Evolutionary conservation across 2,888 invertebrate species (phyloP).

Genomic region (Caprella mutica): DNA sequence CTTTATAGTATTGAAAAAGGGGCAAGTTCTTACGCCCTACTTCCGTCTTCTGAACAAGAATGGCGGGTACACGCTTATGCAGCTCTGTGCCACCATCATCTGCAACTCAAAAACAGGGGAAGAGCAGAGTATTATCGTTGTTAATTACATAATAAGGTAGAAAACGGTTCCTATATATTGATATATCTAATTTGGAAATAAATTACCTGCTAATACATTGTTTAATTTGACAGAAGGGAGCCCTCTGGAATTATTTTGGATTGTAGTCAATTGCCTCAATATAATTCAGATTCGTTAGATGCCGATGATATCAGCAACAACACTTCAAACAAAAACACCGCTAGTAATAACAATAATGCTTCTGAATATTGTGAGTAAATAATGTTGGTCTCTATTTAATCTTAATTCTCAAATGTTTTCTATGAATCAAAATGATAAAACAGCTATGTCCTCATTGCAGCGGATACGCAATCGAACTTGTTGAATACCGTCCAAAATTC

Average conservation of each 20-base stretch:
- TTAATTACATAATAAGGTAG: conserved; percentile 93
- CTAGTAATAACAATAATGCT: background rate
- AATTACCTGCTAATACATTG: too few species aligned
- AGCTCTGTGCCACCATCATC: conserved; percentile 91
- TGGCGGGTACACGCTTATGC: conserved; percentile 93
- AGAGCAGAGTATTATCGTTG: conserved; percentile 93
- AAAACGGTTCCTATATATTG: conserved; percentile 23
- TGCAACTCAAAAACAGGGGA: conserved; percentile 91
- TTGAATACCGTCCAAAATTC: too few species aligned
- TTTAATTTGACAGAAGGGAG: conserved; percentile 7
- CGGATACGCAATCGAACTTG: too few species aligned
- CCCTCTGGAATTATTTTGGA: background rate
- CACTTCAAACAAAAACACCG: background rate
- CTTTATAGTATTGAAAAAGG: conserved; percentile 95
- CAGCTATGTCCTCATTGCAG: too few species aligned
- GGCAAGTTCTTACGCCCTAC: conserved; percentile 91
- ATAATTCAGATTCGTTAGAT: background rate
- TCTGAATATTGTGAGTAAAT: too few species aligned
- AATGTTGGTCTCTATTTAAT: too few species aligned
- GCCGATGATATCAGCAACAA: background rate
- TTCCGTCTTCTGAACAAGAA: conserved; percentile 86
- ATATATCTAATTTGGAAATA: too few species aligned
- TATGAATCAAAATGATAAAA: too few species aligned
- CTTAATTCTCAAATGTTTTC: too few species aligned
- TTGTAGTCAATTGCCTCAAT: conserved; percentile 4